Percentiles rank a stretch among this genome's conserved stretches.
phyloP scores from a whole-genome alignment of 2,797 vertebrate genomes.

The Eurystomus glaucurus region DNA sequence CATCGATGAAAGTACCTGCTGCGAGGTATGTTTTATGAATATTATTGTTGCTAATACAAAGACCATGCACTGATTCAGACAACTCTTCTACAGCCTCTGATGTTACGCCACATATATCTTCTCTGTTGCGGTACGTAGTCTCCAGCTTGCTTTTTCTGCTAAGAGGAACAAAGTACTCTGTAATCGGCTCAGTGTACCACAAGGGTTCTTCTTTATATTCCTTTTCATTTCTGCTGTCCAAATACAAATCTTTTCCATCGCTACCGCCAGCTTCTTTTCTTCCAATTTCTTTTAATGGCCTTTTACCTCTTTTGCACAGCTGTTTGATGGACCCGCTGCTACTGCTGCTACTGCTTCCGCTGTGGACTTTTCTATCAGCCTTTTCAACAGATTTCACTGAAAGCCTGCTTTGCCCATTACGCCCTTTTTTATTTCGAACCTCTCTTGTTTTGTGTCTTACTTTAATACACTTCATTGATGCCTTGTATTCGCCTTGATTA shows the following conservation, averaged over 20 bases:
- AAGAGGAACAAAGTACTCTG: conserved; percentile 95
- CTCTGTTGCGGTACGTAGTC: conserved; percentile 94
- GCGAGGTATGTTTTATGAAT: conserved; percentile 95
- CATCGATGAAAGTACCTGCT: conserved; percentile 97
- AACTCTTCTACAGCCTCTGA: conserved; percentile 88
- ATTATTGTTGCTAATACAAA: conserved; percentile 91
- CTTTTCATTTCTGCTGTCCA: conserved; percentile 88
- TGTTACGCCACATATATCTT: conserved; percentile 83
- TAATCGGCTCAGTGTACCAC: conserved; percentile 98
- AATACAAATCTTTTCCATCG: conserved; percentile 86
- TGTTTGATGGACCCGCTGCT: conserved; percentile 87
- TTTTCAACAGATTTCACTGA: conserved; percentile 88
- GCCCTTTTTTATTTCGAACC: conserved; percentile 89
- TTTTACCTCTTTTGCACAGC: conserved; percentile 93
- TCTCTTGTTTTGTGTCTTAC: conserved; percentile 94
- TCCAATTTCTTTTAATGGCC: conserved; percentile 90
- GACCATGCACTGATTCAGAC: conserved; percentile 92
- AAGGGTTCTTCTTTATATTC: conserved; percentile 98
- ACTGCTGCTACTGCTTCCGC: conserved; percentile 84
- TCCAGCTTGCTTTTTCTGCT: conserved; percentile 97
- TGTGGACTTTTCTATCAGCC: conserved; percentile 85
- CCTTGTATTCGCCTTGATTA: conserved; percentile 90
- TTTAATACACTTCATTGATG: conserved; percentile 88
- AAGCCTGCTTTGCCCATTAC: conserved; percentile 90
- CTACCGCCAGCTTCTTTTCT: conserved; percentile 87